phyloP scores from a whole-genome alignment of 2,888 invertebrate genomes.

The Frankliniella intonsa region DNA sequence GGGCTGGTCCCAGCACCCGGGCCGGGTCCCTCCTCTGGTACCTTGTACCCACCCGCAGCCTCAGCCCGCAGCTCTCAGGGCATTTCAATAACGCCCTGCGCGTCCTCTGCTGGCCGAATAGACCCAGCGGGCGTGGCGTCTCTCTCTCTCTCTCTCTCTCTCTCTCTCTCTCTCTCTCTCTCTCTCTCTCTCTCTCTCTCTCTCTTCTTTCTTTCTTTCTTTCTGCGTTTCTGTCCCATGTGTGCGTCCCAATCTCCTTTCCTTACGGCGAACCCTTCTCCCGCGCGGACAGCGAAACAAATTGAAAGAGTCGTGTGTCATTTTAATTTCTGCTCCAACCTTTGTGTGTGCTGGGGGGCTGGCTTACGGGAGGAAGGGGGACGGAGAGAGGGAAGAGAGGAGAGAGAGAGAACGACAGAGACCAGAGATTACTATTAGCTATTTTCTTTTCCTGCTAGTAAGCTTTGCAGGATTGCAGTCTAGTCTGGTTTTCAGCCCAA shows the following conservation, averaged over 20 bases:
- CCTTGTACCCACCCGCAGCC: no score
- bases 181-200: background rate
- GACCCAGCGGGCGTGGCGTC: background rate
- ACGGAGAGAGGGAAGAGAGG: background rate
- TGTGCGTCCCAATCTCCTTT: background rate
- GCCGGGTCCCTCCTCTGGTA: no score
- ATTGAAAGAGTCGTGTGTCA: conserved; percentile 10
- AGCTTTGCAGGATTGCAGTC: no score
- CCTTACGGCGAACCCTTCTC: background rate
- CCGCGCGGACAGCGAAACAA: conserved; percentile 53
- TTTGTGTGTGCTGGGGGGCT: background rate
- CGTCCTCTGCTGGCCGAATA: conserved; percentile 24
- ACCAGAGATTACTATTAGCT: no score
- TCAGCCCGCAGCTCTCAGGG: background rate
- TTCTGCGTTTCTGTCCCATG: background rate
- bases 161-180: background rate
- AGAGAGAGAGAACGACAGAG: no score
- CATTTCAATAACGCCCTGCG: conserved; percentile 29
- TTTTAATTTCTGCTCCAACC: background rate
- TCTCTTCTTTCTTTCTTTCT: background rate
- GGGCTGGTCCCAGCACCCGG: no score
- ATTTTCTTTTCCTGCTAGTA: no score
- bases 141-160: background rate
- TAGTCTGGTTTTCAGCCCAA: background rate
- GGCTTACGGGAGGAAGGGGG: background rate